A percentile compares a stretch with the other conserved stretches of the same genome.
Conservation (phyloP, 92 coral and sea anemone genomes). For the Micromussa lordhowensis region DNA sequence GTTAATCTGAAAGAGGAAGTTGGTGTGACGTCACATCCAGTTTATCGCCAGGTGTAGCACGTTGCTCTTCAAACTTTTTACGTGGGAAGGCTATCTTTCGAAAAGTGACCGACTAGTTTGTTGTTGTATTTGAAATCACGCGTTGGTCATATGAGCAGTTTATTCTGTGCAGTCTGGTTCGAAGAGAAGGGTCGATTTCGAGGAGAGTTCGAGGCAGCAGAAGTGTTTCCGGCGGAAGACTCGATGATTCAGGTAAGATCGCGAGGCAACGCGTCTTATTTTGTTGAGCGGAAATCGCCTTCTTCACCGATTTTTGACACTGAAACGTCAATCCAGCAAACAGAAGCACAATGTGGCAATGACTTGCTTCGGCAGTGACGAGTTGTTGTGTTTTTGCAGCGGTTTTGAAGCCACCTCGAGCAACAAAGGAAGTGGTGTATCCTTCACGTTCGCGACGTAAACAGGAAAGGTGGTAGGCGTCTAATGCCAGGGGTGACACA, state of each 20-base stretch:
- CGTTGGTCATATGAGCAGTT: background rate
- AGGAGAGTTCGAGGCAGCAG: conserved; percentile 31
- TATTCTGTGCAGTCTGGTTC: background rate
- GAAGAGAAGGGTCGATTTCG: conserved; percentile 21
- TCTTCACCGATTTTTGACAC: background rate
- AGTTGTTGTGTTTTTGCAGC: conserved; percentile 16
- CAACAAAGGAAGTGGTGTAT: conserved; percentile 31
- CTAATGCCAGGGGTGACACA: conserved; percentile 18
- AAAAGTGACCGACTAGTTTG: conserved; percentile 10
- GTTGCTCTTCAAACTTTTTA: conserved; percentile 59
- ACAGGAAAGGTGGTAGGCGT: conserved; percentile 31
- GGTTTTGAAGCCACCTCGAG: background rate
- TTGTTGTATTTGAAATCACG: background rate
- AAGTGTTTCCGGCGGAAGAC: conserved; percentile 81
- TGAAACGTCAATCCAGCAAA: background rate
- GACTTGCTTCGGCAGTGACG: background rate
- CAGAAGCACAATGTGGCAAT: background rate
- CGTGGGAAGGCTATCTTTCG: conserved; percentile 31
- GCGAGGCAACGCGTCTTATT: conserved; percentile 35
- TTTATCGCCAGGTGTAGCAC: conserved; percentile 89
- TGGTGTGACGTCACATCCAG: conserved; percentile 90
- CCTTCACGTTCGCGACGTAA: conserved; percentile 1
- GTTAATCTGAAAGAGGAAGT: conserved; percentile 71
- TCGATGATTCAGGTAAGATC: conserved; percentile 44
- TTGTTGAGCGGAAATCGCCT: conserved; percentile 42